Evolutionary conservation across 2,113 vertebrate genomes (phyloP), one percentile per base, ranked within the genome.

Genomic region (Todiramphus saurophagus): DNA sequence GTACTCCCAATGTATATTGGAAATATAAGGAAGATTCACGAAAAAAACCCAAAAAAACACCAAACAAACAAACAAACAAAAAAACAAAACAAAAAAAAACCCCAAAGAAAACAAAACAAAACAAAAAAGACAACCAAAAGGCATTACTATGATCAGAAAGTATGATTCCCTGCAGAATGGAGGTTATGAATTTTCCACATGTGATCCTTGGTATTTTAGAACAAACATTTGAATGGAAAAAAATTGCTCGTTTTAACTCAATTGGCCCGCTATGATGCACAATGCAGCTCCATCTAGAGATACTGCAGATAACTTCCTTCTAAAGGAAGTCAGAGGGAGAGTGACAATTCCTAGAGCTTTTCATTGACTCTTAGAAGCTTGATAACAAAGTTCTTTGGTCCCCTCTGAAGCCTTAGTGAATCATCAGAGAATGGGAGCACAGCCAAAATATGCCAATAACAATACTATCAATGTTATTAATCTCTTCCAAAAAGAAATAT

Each of bases 91-190:
- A 48, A 20, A 48, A n/a, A n/a, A n/a, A n/a, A n/a, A n/a, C n/a
- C 10, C 41, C 17, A 20, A 64, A 25, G 62, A n/a, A 46, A 64
- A 0, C 16, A 25, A 70, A n/a, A 50, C 59, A 0, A 18, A 68
- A 23, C 63, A n/a, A 50, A 64, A 0, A 16, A 68, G 23, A 16
- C 13, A 5, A 44, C 11, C 0, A 0, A 41, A 79, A 83, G 15
- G 3, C 25, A 59, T 28, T 70, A 25, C 28, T n/a, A 3, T 55
- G 10, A 58, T 39, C 13, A 84, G 46, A 74, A 91, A 53, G 2
- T 33, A 60, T 20, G 23, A 44, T 37, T 51, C 10, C 11, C 30
- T 60, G 37, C 5, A 84, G 63, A 70, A 75, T 9, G 48, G 1
- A 37, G 23, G 8, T 13, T n/a, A n/a, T n/a, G 14, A 59, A 30